Base-by-base conservation (phyloP, 2,113 vertebrate species). In the Lophotis ruficrista region DNA sequence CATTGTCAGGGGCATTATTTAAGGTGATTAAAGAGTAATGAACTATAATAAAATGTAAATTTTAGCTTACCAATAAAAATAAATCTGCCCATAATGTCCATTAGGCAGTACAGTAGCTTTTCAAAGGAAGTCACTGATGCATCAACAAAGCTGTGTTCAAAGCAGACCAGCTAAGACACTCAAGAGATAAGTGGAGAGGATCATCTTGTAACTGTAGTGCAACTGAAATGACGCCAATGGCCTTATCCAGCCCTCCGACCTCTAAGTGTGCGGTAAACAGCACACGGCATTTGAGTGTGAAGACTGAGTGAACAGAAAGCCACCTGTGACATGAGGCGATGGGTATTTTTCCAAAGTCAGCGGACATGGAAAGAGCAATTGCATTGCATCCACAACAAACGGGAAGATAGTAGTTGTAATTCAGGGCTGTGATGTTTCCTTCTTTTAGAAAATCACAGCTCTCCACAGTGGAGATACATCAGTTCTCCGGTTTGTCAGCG, bases 141-240 rank as follows among this genome's bases (percentile, higher is more conserved):
- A 69, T 83, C 73, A 84, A n/a, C 66, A 57, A 77, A 91, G 45
- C 33, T 57, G 8, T 48, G 62, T 94, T 97, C 75, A 81, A 82
- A 94, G 86, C 5, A 92, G 54, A 77, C 8, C 57, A 85, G 89
- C 77, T 95, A 66, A 93, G 90, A 82, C 50, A 92, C 53, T 94
- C 90, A 84, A 85, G 48, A 83, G 27, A 12, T 57, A 62, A 73
- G 57, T 66, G 53, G 41, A 77, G 83, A 76, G 48, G 54, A 93
- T 94, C 69, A 68, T 60, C 70, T 85, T 87, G 66, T 91, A 89
- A 94, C 91, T 89, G 70, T 4, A 89, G 48, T 37, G 33, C n/a
- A 90, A 50, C 38, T 50, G 70, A 68, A 85, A 90, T 65, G 24
- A 72, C 68, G 41, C n/a, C 48, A 57, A 12, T 35, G 31, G 45